phyloP scores from a whole-genome alignment of 2,888 invertebrate genomes.

The Drosophila mimetica region DNA sequence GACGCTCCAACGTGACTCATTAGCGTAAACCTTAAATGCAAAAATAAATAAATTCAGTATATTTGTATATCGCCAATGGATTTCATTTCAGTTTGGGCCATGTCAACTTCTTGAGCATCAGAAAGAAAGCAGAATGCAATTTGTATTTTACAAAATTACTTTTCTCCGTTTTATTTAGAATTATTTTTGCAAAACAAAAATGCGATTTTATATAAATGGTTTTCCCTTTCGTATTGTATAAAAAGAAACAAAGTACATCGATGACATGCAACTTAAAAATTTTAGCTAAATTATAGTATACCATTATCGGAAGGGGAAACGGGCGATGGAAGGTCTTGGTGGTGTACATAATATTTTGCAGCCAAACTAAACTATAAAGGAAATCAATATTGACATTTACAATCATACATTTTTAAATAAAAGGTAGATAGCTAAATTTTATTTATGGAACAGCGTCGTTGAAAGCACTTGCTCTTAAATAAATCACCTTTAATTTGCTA shows the following conservation, averaged over 20 bases:
- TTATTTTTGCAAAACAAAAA: constrained; percentile 46
- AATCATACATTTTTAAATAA: constrained; percentile 58
- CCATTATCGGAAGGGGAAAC: constrained; percentile 13
- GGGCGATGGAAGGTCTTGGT: background rate
- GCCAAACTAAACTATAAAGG: constrained; percentile 39
- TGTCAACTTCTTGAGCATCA: no score
- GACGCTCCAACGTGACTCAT: constrained; percentile 46
- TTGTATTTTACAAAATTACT: constrained; percentile 57
- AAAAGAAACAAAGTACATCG: constrained; percentile 47
- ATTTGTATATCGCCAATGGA: constrained; percentile 52
- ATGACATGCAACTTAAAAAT: constrained; percentile 50
- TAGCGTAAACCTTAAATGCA: constrained; percentile 46
- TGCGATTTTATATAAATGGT: constrained; percentile 49
- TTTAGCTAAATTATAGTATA: constrained; percentile 46
- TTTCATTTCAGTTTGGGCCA: constrained; percentile 2
- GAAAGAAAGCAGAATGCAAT: background rate
- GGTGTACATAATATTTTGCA: constrained; percentile 23
- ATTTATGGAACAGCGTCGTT: constrained; percentile 63
- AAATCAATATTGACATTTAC: constrained; percentile 38
- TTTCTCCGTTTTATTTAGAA: constrained; percentile 56
- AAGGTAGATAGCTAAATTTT: constrained; percentile 54
- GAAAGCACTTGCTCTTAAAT: constrained; percentile 70
- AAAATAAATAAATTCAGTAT: constrained; percentile 53
- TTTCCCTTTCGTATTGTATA: constrained; percentile 40
- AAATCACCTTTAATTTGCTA: constrained; percentile 78